Evolutionary conservation across 2,113 vertebrate species (phyloP).

Genomic region (Asarcornis scutulata): DNA sequence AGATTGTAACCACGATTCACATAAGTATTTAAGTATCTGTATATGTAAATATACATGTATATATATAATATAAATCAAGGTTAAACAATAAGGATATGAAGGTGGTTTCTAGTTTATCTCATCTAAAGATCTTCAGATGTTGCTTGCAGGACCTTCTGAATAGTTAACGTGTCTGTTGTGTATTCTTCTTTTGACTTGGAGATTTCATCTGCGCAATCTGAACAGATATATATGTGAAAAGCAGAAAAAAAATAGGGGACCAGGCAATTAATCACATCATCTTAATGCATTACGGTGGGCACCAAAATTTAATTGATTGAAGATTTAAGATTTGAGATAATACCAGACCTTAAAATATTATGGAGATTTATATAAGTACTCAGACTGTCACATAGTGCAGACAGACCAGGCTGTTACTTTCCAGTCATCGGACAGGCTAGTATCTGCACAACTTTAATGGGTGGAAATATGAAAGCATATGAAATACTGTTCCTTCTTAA

Average conservation of each 20-base stretch:
- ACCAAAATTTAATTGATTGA: background rate
- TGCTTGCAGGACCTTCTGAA: background rate
- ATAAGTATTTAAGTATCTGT: background rate
- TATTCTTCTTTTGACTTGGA: background rate
- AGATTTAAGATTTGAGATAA: background rate
- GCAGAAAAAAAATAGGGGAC: background rate
- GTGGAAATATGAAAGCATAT: background rate
- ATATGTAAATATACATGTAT: too few relatives aligned
- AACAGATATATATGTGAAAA: background rate
- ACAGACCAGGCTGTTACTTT: background rate
- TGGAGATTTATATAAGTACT: background rate
- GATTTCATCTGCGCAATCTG: background rate
- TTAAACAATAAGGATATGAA: background rate
- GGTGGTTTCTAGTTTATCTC: background rate
- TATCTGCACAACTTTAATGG: background rate
- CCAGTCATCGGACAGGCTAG: background rate
- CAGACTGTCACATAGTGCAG: background rate
- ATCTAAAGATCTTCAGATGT: background rate
- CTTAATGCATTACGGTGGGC: background rate
- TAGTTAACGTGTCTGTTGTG: rapidly evolving
- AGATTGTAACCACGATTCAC: background rate
- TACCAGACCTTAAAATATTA: background rate
- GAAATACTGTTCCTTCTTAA: background rate
- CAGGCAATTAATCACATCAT: background rate
- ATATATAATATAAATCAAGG: background rate